Evolutionary conservation across 2,888 invertebrate genomes (phyloP), one percentile per base, ranked within the genome.

Genomic region (Agriopis leucophaearia): DNA sequence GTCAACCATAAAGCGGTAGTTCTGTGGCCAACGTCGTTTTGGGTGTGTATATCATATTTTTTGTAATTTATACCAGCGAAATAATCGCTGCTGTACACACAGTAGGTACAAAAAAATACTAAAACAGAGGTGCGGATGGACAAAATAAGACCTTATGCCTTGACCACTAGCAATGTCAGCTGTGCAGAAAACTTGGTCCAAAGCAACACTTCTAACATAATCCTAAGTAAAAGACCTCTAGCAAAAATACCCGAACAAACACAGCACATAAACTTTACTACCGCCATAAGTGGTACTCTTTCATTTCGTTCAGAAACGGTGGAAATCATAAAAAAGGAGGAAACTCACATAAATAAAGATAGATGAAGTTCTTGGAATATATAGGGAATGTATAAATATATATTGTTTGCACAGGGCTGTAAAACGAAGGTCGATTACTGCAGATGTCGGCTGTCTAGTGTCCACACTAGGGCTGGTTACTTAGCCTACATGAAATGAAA

Each of bases 271-370:
- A 77, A 77, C 42, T 75, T 75, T 75, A 77, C 70, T 71, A 58
- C 64, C 36, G 47, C 72, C 71, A 71, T 75, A 76, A 75, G 75
- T 71, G 71, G 66, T 70, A 58, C 71, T 70, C 69, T 64, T 75
- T 76, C 78, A 74, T 79, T 79, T 51, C 40, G 54, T 54, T 61
- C 57, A 66, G 56, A 64, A 70, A 72, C 73, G 75, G 69, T 56
- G 51, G 69, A 61, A 72, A 73, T 75, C 74, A 72, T 71, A 71
- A 68, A 71, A 66, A 73, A 73, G 72, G 75, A 79, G 75, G 75
- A 78, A 78, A 78, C 71, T 74, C 72, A 76, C 73, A 81, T 82
- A 80, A 83, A 81, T 81, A 83, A 79, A 76, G 76, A 74, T 75
- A 76, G 77, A 74, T 74, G 72, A 66, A 73, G 72, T 74, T 60